Base-by-base conservation (phyloP, 2,888 invertebrate genomes). In the Colletes collaris region DNA sequence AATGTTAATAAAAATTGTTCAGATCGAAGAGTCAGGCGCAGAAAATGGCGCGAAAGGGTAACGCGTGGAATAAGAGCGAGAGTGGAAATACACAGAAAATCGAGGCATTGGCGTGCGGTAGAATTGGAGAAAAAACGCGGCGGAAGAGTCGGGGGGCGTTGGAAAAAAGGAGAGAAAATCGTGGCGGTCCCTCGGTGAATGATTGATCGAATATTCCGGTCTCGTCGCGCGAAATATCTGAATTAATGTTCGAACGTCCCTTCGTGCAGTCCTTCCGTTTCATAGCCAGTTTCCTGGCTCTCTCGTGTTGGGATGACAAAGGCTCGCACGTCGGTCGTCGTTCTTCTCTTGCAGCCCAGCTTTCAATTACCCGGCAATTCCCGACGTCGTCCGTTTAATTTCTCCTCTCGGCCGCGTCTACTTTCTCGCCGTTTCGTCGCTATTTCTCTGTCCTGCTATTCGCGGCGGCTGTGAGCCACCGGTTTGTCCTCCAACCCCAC, bases 351-450 rank as follows among this genome's bases (percentile, higher is more conserved):
- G 79, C 82, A 85, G 85, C 83, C 78, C 86, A 84, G 89, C 87
- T 90, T 90, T 90, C 90, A 90, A 91, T 91, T 90, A 90, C 89
- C 88, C 83, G 82, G 88, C 89, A 89, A 88, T 90, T 90, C 89
- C 83, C 83, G 83, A 87, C 88, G 85, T 89, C 89, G 86, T 85
- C 83, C 89, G 89, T 85, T 85, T 86, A 87, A 87, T 88, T 88
- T 85, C 88, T 87, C 86, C 82, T 81, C 77, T 62, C 76, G 70
- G 50, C 66, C 50, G n/a, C 52, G 49, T 50, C 69, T 44, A 16
- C 40, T 58, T 63, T 44, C 64, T 46, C 50, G 52, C 58, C 53
- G n/a, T 27, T 6, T n/a, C 49, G 8, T 8, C 52, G 11, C 35
- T 27, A 27, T 27, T 27, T 19, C 44, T 60, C n/a, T 59, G 13